A percentile compares a stretch with the other conserved stretches of the same genome.
Evolutionary conservation across 2,797 vertebrate genomes (phyloP).

Genomic region (Sylvilagus floridanus): DNA sequence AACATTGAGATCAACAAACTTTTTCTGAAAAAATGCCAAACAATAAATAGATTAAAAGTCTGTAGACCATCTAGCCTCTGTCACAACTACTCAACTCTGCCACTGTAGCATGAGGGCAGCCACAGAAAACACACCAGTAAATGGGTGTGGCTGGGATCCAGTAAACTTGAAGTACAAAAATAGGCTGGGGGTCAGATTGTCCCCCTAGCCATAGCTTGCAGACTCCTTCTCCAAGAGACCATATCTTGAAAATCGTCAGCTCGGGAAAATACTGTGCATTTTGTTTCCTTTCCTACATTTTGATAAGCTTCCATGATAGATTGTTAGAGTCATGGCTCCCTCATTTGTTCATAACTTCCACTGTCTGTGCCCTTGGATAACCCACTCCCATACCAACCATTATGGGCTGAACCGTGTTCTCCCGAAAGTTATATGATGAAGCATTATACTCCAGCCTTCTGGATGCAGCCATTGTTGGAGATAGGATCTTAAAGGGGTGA

Average conservation of each 20-base stretch:
- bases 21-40: background rate
- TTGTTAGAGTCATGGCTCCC: background rate
- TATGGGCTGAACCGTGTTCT: background rate
- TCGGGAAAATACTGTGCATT: background rate
- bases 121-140: background rate
- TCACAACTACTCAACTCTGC: background rate
- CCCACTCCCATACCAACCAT: background rate
- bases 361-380: too few relatives aligned
- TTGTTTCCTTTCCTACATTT: background rate
- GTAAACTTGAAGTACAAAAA: slow-evolving; percentile 46
- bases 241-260: background rate
- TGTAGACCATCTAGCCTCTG: background rate
- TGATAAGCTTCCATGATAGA: background rate
- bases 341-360: background rate
- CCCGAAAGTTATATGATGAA: background rate
- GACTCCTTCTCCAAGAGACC: background rate
- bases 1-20: background rate
- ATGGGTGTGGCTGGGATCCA: background rate
- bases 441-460: background rate
- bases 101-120: background rate
- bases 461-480: background rate
- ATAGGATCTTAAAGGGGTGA: background rate
- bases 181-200: background rate
- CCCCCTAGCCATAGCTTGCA: background rate
- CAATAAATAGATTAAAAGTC: background rate